These are phyloP conservation scores for Rhogogaster chlorosoma DNA, from an alignment of 2,888 invertebrate species.

Conservation along the genomic window DNA sequence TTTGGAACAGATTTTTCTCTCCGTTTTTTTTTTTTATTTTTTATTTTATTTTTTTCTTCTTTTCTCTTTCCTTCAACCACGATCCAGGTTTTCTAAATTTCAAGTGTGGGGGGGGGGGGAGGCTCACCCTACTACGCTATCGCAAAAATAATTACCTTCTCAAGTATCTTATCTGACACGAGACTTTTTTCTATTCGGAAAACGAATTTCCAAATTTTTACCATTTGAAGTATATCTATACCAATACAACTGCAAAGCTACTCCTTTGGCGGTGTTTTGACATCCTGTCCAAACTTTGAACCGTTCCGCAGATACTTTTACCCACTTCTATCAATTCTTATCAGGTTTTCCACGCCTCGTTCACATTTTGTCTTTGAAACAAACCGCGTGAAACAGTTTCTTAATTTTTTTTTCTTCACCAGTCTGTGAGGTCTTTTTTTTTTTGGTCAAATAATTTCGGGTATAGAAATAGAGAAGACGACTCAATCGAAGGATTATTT, in stretches of 20 bases:
- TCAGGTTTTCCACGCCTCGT: background rate
- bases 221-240: background rate
- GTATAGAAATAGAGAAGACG: too few species aligned
- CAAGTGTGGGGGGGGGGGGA: too few species aligned
- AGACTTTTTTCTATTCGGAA: background rate
- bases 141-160: background rate
- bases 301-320: background rate
- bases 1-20: constrained; percentile 35
- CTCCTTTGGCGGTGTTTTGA: constrained; percentile 32
- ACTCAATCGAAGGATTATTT: too few species aligned
- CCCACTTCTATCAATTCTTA: background rate
- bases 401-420: too few species aligned
- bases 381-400: too few species aligned
- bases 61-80: background rate
- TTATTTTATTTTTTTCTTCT: too few species aligned
- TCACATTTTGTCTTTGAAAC: background rate
- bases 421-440: too few species aligned
- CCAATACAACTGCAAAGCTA: background rate
- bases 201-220: background rate
- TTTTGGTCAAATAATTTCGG: too few species aligned
- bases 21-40: background rate
- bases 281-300: constrained; percentile 10
- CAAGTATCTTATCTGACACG: background rate
- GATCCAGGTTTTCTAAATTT: too few species aligned
- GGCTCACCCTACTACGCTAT: background rate